Evolutionary conservation across 2,888 invertebrate genomes (phyloP), one percentile per base, ranked within the genome.

Genomic region (Pammene aurita): DNA sequence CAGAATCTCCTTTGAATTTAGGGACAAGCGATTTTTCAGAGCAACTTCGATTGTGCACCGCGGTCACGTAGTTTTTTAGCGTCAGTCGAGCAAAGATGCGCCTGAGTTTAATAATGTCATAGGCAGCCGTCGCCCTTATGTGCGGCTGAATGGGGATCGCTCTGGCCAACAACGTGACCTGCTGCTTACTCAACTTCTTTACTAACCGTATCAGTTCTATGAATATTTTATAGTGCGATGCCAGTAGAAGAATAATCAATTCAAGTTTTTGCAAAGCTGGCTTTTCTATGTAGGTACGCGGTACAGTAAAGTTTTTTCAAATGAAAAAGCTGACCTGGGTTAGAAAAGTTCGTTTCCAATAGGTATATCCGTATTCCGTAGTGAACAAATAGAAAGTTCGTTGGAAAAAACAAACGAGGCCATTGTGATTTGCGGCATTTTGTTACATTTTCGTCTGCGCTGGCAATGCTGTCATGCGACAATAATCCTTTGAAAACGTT

Each of bases 61-160:
- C 84, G 77, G 86, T 91, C 92, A 92, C 92, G 91, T 91, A 90
- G 81, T 88, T 85, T 86, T 84, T 85, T 84, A 86, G 85, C 86
- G 83, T 85, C 87, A 88, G 83, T 85, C 78, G 81, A 81, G 84
- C 79, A 81, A 81, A 81, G 85, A 89, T 90, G 89, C 89, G 89
- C 87, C 80, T 79, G 86, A 90, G 87, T 87, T 89, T 89, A 86
- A 90, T 90, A 89, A 90, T 87, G 85, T 87, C 87, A 88, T 88
- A 86, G 86, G 76, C 85, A 80, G 78, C 77, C 79, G 67, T 55
- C 74, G 72, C 72, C 73, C 71, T 75, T 73, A 75, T 77, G 74
- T 74, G 72, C 74, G 74, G 72, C 67, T 72, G 73, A 76, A 75
- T 75, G 72, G 72, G 60, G 67, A 65, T 67, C 44, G 54, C 66